A percentile compares a stretch with the other conserved stretches of the same genome.
phyloP scores from a whole-genome alignment of 2,888 invertebrate genomes.

The Dilophus febrilis region DNA sequence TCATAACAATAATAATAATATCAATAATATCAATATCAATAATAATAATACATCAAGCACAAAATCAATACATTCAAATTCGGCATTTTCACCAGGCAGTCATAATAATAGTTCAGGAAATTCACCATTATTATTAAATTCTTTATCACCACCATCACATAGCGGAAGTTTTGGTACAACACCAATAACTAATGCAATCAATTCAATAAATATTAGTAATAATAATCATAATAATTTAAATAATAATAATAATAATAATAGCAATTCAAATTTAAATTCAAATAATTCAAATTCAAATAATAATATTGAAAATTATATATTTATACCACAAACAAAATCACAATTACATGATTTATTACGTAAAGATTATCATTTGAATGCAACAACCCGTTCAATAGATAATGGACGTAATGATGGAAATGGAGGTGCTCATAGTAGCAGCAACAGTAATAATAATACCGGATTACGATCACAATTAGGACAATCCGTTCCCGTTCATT shows the following conservation, averaged over 20 bases:
- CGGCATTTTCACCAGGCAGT: conserved; percentile 48
- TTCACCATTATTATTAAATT: conserved; percentile 32
- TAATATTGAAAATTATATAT: neutral
- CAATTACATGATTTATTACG: conserved; percentile 47
- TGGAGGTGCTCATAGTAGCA: too few species aligned
- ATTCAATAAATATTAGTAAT: conserved; percentile 21
- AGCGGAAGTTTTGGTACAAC: conserved; percentile 17
- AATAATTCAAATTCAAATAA: conserved; percentile 11
- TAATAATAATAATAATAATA: conserved; percentile 5
- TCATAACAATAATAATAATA: too few species aligned
- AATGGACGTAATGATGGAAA: too few species aligned
- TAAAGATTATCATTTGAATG: conserved; percentile 48
- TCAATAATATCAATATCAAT: too few species aligned
- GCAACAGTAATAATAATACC: too few species aligned
- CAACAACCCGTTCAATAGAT: too few species aligned
- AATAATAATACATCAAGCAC: conserved; percentile 27
- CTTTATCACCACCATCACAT: conserved; percentile 30
- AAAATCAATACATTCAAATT: conserved; percentile 21
- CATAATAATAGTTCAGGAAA: conserved; percentile 33
- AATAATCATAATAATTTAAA: conserved; percentile 18
- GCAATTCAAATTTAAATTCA: conserved; percentile 21
- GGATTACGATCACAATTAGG: conserved; percentile 41
- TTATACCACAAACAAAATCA: conserved; percentile 7
- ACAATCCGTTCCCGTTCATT: conserved; percentile 42
- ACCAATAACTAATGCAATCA: conserved; percentile 10